Conservation (phyloP, 2,113 vertebrate genomes). For the Origma solitaria region DNA sequence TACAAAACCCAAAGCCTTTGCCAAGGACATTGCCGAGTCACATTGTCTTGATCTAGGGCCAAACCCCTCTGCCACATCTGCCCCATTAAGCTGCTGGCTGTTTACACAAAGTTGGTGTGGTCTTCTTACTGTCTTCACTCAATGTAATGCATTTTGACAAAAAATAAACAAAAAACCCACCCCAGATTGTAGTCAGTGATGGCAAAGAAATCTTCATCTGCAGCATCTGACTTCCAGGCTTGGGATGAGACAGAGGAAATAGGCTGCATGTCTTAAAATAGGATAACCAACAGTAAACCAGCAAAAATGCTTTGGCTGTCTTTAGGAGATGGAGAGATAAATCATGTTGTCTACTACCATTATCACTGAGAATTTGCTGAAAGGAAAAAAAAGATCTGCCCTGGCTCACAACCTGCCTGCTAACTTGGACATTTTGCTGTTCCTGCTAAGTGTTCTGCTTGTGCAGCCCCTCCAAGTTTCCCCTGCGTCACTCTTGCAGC, state of each 20-base stretch:
- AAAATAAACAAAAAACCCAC: background rate
- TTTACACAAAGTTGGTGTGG: background rate
- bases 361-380: background rate
- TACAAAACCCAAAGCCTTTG: background rate
- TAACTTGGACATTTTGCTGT: background rate
- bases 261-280: background rate
- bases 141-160: background rate
- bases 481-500: slow-evolving; percentile 67
- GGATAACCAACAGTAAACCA: background rate
- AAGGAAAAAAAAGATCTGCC: background rate
- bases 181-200: background rate
- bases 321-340: background rate
- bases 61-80: background rate
- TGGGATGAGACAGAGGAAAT: background rate
- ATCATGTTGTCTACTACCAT: background rate
- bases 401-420: background rate
- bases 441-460: background rate
- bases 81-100: accelerated
- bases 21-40: accelerated
- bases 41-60: accelerated
- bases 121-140: background rate
- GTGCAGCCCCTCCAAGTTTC: slow-evolving; percentile 66
- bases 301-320: background rate
- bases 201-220: background rate
- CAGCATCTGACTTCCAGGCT: background rate